Percentiles rank a stretch among this genome's conserved stretches.
These are phyloP conservation scores for Ennomos fuscantarius DNA, from an alignment of 2,888 invertebrate species.

Conservation along the genomic window DNA sequence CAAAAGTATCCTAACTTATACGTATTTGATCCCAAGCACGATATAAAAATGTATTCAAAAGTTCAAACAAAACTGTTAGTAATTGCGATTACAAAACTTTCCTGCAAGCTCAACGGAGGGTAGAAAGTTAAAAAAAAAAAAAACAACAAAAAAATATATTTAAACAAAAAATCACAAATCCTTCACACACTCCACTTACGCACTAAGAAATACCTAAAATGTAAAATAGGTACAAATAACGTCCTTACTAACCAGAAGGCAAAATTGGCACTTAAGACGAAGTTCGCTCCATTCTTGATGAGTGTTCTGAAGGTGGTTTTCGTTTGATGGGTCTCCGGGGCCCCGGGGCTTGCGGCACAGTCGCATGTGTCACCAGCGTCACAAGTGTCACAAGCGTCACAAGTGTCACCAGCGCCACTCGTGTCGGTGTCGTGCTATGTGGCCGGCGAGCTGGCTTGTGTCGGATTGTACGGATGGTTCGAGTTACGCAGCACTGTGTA, in stretches of 20 bases:
- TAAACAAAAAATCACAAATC: constrained; percentile 62
- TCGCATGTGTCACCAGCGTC: constrained; percentile 4
- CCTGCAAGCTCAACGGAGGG: constrained; percentile 62
- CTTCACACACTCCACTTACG: constrained; percentile 78
- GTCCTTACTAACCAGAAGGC: constrained; percentile 85
- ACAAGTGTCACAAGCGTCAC: constrained; percentile 1
- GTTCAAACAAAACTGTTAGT: constrained; percentile 45
- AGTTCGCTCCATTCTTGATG: constrained; percentile 68
- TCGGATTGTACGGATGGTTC: constrained; percentile 91
- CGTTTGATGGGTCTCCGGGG: constrained; percentile 6
- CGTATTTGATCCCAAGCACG: constrained; percentile 83
- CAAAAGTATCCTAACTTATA: constrained; percentile 68
- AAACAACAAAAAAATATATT: constrained; percentile 25
- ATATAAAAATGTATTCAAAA: constrained; percentile 59
- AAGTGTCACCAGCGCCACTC: constrained; percentile 10
- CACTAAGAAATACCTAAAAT: constrained; percentile 81
- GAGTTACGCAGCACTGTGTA: constrained; percentile 97
- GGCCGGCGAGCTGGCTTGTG: constrained; percentile 73
- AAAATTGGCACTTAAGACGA: constrained; percentile 85
- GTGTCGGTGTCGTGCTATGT: constrained; percentile 62
- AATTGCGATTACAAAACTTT: constrained; percentile 48
- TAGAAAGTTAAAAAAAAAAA: constrained; percentile 32
- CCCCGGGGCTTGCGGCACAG: constrained; percentile 4
- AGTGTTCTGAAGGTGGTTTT: constrained; percentile 54
- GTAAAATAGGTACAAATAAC: constrained; percentile 82